Evolutionary conservation across 2,888 invertebrate genomes (phyloP).

Genomic region (Drosophila hamatofila): DNA sequence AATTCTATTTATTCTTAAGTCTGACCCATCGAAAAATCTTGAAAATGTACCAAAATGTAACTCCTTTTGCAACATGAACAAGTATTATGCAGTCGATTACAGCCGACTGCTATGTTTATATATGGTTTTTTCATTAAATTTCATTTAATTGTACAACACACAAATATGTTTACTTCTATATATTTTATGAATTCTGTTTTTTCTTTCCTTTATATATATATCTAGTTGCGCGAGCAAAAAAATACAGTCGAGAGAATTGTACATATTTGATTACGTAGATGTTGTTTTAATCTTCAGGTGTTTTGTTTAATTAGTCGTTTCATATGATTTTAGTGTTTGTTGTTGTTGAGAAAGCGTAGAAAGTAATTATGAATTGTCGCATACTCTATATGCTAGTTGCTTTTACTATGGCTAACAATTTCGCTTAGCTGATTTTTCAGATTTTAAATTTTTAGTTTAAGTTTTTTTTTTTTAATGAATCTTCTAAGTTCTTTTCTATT

Average conservation of each 20-base stretch:
- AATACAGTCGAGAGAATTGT: conserved; percentile 65
- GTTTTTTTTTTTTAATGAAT: not conserved
- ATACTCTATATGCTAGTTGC: conserved; percentile 4
- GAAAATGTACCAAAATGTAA: too few species aligned
- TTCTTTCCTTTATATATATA: conserved; percentile 16
- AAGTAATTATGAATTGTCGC: conserved; percentile 21
- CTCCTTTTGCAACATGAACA: not conserved
- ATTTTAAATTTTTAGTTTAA: not conserved
- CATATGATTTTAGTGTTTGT: not conserved
- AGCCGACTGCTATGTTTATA: not conserved
- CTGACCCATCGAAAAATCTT: too few species aligned
- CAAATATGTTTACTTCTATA: conserved; percentile 41
- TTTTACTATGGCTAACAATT: conserved; percentile 20
- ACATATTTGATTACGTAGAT: conserved; percentile 73
- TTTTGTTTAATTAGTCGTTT: conserved; percentile 21
- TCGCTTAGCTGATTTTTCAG: not conserved
- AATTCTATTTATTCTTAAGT: too few species aligned
- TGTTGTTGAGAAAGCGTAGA: conserved; percentile 19
- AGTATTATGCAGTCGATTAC: not conserved
- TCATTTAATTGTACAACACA: conserved; percentile 48
- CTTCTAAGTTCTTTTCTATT: conserved; percentile 17
- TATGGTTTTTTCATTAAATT: not conserved
- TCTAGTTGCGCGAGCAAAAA: conserved; percentile 22
- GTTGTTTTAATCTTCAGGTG: conserved; percentile 50
- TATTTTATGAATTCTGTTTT: conserved; percentile 19